Conservation (phyloP, 1,140 invertebrate species). For the Hypsibius dujardini region DNA sequence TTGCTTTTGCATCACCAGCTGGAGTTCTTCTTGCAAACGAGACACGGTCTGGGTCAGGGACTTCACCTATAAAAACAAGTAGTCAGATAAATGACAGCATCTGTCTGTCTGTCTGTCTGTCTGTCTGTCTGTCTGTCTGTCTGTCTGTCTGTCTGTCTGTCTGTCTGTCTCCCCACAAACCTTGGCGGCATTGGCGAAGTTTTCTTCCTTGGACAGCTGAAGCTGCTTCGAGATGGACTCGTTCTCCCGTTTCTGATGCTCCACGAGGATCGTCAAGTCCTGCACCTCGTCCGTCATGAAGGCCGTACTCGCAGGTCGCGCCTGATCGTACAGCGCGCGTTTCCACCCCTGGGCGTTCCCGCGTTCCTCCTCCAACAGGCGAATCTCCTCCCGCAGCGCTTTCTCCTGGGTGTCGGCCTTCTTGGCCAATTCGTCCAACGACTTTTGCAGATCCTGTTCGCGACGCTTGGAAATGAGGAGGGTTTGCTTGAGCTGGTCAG, state of each 20-base stretch:
- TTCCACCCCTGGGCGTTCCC: not conserved
- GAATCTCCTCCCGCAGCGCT: not conserved
- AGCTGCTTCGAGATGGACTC: not conserved
- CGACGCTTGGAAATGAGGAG: not conserved
- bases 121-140: too few relatives aligned
- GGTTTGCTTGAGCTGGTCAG: not conserved
- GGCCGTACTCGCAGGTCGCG: not conserved
- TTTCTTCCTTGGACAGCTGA: constrained; percentile 8
- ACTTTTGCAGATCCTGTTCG: not conserved
- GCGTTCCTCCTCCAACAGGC: not conserved
- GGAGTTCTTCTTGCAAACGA: not conserved
- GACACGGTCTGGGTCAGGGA: not conserved
- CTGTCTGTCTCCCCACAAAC: not conserved
- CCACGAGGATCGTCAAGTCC: constrained; percentile 12
- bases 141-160: too few relatives aligned
- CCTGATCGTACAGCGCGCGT: not conserved
- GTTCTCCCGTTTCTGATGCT: constrained; percentile 12
- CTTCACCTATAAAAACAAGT: not conserved
- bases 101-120: not conserved
- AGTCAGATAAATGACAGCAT: not conserved
- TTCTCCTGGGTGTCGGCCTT: not conserved
- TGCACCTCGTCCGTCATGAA: not conserved
- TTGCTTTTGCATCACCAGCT: not conserved
- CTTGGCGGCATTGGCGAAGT: not conserved
- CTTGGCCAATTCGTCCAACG: not conserved